Percentiles rank a stretch among this genome's conserved stretches.
Evolutionary conservation across 2,888 invertebrate species (phyloP).

Genomic region (Eurytoma adleriae): DNA sequence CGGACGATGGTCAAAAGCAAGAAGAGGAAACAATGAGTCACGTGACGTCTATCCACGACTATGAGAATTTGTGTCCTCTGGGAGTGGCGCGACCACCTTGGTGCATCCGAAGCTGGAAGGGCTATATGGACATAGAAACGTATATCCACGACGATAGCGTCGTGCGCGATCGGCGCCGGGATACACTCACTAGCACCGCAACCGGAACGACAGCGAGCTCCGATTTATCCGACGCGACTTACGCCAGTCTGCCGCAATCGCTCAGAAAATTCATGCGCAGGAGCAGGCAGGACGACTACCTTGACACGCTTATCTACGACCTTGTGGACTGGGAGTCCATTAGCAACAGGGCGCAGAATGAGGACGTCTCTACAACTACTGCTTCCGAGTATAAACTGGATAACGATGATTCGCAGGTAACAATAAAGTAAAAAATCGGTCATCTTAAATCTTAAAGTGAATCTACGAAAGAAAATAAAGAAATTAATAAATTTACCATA

Average conservation of each 20-base stretch:
- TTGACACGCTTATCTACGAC: constrained; percentile 78
- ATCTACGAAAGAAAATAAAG: no score
- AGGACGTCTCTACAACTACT: constrained; percentile 33
- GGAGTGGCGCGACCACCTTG: constrained; percentile 82
- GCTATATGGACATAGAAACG: constrained; percentile 82
- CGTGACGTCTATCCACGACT: constrained; percentile 81
- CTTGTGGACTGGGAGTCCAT: constrained; percentile 72
- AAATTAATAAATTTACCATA: no score
- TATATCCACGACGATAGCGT: constrained; percentile 82
- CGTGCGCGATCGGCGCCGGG: constrained; percentile 78
- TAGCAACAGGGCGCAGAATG: constrained; percentile 36
- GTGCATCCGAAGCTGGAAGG: constrained; percentile 82
- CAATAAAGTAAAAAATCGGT: neutral
- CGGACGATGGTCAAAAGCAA: constrained; percentile 53
- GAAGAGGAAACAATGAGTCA: constrained; percentile 75
- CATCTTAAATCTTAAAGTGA: no score
- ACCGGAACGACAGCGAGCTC: constrained; percentile 80
- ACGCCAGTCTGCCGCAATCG: constrained; percentile 60
- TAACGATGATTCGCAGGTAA: constrained; percentile 59
- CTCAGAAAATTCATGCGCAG: constrained; percentile 61
- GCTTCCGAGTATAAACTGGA: constrained; percentile 25
- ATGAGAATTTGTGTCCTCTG: constrained; percentile 82
- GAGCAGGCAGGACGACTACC: constrained; percentile 77
- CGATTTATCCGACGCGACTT: constrained; percentile 73
- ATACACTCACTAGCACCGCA: constrained; percentile 75